Base-by-base conservation (phyloP, 2,797 vertebrate genomes). In the Syngnathus rostellatus region DNA sequence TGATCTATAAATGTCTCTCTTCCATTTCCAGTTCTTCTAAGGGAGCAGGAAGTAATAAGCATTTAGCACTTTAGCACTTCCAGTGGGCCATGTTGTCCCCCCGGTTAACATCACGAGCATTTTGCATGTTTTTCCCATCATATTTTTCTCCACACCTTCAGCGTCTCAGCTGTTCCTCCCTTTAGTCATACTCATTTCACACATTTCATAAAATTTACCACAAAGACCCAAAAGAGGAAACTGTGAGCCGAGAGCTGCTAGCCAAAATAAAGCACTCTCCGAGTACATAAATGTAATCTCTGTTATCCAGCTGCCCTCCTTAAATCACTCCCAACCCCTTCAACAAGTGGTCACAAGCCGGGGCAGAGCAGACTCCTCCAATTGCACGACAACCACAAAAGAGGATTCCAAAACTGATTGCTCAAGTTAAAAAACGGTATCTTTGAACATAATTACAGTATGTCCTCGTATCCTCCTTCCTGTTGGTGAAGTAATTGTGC, bases 211-310 rank as follows among this genome's bases (percentile, higher is more conserved):
- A 74, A 83, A 89, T 80, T 76, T 79, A 72, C 75, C 78, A 80
- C 84, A 85, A 86, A 88, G 81, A 83, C 76, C 77, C 73, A 74
- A 84, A 83, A 86, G 82, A 72, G 79, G 81, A 84, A 87, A 91
- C 86, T 89, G 88, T 81, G 82, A 83, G 87, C 84, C 76, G 80
- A 89, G 87, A 87, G 82, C 82, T 78, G 78, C 81, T 86, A 71
- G 77, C 83, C 83, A 85, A 89, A 89, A 88, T 83, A 83, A 87
- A 83, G 82, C 81, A 77, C 82, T 88, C 86, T 88, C 78, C 86
- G 86, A 90, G 88, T 87, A 89, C 86, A 90, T 85, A 87, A 89
- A 91, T 89, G 87, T 86, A 89, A 91, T 86, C 81, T 85, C 83
- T 86, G 87, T 85, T 87, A 87, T 84, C 86, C 90, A 92, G 88